A percentile compares a stretch with the other conserved stretches of the same genome.
Evolutionary conservation across 2,113 vertebrate species (phyloP).

Genomic region (Mellivora capensis): DNA sequence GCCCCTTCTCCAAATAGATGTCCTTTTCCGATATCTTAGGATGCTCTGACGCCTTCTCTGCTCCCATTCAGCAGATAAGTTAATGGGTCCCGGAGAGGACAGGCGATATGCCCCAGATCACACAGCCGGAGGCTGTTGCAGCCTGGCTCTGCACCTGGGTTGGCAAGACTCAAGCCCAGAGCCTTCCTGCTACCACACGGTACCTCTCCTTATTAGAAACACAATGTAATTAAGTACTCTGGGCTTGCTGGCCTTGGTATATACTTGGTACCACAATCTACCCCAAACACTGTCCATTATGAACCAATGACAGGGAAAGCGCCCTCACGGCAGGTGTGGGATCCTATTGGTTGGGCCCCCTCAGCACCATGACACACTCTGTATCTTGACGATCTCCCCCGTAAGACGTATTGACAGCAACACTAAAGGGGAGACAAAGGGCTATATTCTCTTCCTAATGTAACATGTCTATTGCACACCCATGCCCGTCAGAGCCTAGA

Average conservation of each 20-base stretch:
- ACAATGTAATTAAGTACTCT: conserved; percentile 29
- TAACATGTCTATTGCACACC: not conserved
- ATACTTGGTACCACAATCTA: conserved; percentile 29
- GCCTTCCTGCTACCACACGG: rapidly evolving
- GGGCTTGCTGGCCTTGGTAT: not conserved
- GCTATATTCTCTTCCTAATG: conserved; percentile 41
- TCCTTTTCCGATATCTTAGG: not conserved
- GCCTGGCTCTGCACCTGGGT: not conserved
- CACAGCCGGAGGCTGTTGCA: not conserved
- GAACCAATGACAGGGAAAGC: not conserved
- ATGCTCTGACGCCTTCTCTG: not conserved
- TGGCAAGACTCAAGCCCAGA: too few species aligned
- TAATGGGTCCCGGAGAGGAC: not conserved
- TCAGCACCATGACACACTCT: not conserved
- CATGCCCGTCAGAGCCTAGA: not conserved
- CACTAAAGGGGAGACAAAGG: conserved; percentile 47
- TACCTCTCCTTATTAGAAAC: not conserved
- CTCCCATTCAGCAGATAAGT: not conserved
- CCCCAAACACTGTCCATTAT: conserved; percentile 6
- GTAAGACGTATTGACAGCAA: conserved; percentile 32
- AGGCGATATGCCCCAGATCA: rapidly evolving
- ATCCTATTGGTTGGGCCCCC: not conserved
- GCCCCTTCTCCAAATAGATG: not conserved
- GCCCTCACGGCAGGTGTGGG: not conserved
- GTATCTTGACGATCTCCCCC: conserved; percentile 37